These are phyloP conservation scores for Tethea ocularis DNA, from an alignment of 2,888 invertebrate genomes.

Conservation along the genomic window DNA sequence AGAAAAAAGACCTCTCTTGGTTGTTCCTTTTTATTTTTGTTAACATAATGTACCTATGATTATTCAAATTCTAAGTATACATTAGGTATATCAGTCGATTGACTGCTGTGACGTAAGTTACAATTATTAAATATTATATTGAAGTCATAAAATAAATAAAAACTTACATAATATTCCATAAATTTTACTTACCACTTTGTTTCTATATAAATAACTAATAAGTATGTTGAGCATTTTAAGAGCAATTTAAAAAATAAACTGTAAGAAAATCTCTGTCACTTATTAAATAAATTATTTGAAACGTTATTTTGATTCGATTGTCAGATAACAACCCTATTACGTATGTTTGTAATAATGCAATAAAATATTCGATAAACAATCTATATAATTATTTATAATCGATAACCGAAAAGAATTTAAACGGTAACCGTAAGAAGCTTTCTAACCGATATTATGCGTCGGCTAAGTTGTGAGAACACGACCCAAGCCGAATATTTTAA, in stretches of 20 bases:
- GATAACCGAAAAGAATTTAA: slow-evolving; percentile 42
- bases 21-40: no score
- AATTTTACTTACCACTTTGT: not conserved
- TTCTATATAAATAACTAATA: not conserved
- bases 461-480: slow-evolving; percentile 42
- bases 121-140: no score
- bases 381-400: slow-evolving; percentile 33
- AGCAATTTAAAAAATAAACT: slow-evolving; percentile 23
- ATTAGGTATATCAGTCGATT: no score
- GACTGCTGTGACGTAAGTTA: no score
- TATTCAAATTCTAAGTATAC: no score
- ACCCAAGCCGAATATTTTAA: slow-evolving; percentile 56
- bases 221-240: slow-evolving; percentile 12
- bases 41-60: no score
- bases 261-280: slow-evolving; percentile 25
- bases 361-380: slow-evolving; percentile 47
- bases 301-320: slow-evolving; percentile 15
- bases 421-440: slow-evolving; percentile 47
- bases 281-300: slow-evolving; percentile 12
- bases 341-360: slow-evolving; percentile 34
- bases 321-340: slow-evolving; percentile 18
- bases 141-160: no score
- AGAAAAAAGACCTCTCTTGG: no score
- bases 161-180: no score
- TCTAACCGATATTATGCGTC: slow-evolving; percentile 47